Evolutionary conservation across 92 coral and sea anemone genomes (phyloP).

Genomic region (Porites evermanni): DNA sequence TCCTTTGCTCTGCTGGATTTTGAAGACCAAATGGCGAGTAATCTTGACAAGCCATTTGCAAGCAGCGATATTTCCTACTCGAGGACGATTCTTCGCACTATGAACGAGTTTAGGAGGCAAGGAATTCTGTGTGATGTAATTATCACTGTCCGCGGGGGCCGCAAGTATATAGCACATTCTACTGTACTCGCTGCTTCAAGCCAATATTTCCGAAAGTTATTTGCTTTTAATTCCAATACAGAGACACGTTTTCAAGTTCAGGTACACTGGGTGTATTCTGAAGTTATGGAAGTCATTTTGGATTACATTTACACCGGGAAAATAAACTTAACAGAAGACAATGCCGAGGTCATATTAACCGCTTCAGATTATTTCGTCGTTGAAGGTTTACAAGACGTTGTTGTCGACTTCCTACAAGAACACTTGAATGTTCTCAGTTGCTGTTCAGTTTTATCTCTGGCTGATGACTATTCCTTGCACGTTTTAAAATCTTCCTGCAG

Average conservation of each 20-base stretch:
- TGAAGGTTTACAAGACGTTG: constrained; percentile 10
- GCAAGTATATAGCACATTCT: constrained; percentile 34
- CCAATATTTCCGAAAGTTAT: constrained; percentile 33
- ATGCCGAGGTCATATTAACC: constrained; percentile 21
- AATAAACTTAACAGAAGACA: constrained; percentile 7
- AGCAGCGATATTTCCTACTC: not conserved
- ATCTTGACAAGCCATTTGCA: not conserved
- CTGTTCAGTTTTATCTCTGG: constrained; percentile 27
- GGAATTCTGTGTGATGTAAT: constrained; percentile 40
- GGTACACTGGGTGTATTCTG: constrained; percentile 26
- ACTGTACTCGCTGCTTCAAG: constrained; percentile 50
- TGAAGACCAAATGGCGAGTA: not conserved
- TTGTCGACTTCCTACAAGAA: constrained; percentile 6
- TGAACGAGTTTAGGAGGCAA: constrained; percentile 39
- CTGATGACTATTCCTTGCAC: constrained; percentile 7
- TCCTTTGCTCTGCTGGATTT: not conserved
- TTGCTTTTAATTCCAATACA: constrained; percentile 15
- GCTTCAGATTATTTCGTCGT: constrained; percentile 33
- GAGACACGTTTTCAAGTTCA: constrained; percentile 5
- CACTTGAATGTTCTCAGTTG: constrained; percentile 31
- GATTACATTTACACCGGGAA: constrained; percentile 53
- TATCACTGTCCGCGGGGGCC: constrained; percentile 16
- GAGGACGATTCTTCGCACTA: not conserved
- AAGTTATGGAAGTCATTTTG: constrained; percentile 22
- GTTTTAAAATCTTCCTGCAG: constrained; percentile 20